Evolutionary conservation across 2,888 invertebrate species (phyloP).

Genomic region (Tortricodes alternella): DNA sequence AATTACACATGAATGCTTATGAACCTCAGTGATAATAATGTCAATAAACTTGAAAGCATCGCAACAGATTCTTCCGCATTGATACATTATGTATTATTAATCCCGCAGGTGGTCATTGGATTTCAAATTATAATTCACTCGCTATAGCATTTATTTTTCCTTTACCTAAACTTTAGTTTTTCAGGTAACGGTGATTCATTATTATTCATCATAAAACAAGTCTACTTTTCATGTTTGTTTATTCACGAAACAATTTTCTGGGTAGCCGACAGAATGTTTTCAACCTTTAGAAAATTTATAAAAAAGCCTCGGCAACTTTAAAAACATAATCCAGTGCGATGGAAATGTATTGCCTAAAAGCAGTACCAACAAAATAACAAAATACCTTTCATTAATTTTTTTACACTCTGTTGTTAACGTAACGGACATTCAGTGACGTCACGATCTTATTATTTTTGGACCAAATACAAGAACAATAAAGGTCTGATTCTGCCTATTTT

Average conservation of each 20-base stretch:
- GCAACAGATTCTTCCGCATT: no score
- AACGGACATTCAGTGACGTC: neutral
- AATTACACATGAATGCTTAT: neutral
- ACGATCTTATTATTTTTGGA: neutral
- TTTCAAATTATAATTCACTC: no score
- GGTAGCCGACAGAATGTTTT: conserved; percentile 2
- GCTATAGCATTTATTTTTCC: neutral
- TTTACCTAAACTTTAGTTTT: neutral
- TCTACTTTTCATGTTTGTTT: conserved; percentile 10
- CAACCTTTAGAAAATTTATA: conserved; percentile 7
- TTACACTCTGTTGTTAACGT: neutral
- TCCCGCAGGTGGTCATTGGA: no score
- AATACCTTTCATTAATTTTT: no score
- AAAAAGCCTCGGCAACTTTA: neutral
- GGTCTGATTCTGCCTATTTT: neutral
- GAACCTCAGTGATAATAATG: neutral
- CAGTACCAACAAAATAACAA: no score
- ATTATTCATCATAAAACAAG: conserved; percentile 5
- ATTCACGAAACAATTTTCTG: conserved; percentile 5
- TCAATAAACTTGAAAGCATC: no score
- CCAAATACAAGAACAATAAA: neutral
- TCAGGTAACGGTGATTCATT: conserved; percentile 7
- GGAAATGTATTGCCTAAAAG: neutral
- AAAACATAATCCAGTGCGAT: neutral
- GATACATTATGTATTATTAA: no score